Evolutionary conservation across 1,140 invertebrate genomes (phyloP), one percentile per base, ranked within the genome.

Genomic region (Acromyrmex charruanus): DNA sequence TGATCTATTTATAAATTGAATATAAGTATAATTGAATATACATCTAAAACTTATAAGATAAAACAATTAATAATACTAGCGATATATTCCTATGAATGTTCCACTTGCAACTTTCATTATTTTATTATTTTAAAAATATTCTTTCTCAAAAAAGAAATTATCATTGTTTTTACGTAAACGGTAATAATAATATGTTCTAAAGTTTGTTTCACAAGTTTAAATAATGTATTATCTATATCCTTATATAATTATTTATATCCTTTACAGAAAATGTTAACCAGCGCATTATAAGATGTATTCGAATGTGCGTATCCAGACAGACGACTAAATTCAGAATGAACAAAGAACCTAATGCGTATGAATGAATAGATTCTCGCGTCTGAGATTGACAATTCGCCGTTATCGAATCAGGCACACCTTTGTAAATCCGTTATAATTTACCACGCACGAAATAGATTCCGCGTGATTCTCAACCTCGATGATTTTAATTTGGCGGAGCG

Each of bases 401-500:
- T 75, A 84, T 74, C 49, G 53, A 75, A 84, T 61, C 9, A 25
- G 35, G 7, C 7, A 28, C 39, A 75, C 14, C n/a, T n/a, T 39
- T 12, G 18, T 49, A 59, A 59, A 59, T 18, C 25, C n/a, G 25
- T 58, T 58, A 71, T n/a, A 84, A 58, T 75, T 82, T 59, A 69
- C 68, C 28, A 72, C 55, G 16, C 68, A 55, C 55, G 39, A 74
- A 82, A 75, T 49, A 12, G 55, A 44, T 74, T 74, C 21, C 58
- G 14, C 80, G 55, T 31, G 55, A 61, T 75, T 61, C 69, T 84
- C 80, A 72, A 58, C 12, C 4, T 39, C 69, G 39, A 61, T 74
- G 39, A 74, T 84, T 84, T 84, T 75, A 75, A 84, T 84, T 75
- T 84, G 68, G 21, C 79, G 55, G n/a, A 51, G 58, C 69, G 69